Evolutionary conservation across 53 echinoderm and acorn worm species (phyloP).

Genomic region (Henricia sp.): DNA sequence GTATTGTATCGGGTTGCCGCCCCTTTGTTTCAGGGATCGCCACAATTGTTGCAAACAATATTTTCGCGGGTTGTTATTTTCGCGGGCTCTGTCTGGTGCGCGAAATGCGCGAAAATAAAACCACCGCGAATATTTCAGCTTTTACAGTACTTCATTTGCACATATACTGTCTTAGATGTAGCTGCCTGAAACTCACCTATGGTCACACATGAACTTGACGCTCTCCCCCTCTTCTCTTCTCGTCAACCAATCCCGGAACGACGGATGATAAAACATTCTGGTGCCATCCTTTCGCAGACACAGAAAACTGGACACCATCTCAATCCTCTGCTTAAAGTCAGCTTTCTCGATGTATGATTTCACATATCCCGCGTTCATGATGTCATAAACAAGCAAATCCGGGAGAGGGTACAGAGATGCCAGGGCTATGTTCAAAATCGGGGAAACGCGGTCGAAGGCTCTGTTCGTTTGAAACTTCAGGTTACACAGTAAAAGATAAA

Average conservation of each 20-base stretch:
- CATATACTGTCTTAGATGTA: neutral
- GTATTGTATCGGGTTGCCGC: too few relatives aligned
- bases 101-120: too few relatives aligned
- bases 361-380: slow-evolving; percentile 87
- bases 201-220: slow-evolving; percentile 97
- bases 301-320: slow-evolving; percentile 81
- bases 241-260: slow-evolving; percentile 98
- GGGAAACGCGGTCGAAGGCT: slow-evolving; percentile 89
- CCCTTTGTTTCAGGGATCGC: too few relatives aligned
- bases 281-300: slow-evolving; percentile 81
- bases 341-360: slow-evolving; percentile 73
- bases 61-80: too few relatives aligned
- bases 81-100: too few relatives aligned
- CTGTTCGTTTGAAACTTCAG: slow-evolving; percentile 89
- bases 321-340: slow-evolving; percentile 82
- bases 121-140: too few relatives aligned
- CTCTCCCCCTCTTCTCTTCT: slow-evolving; percentile 94
- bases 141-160: too few relatives aligned
- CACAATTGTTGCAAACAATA: too few relatives aligned
- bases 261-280: slow-evolving; percentile 98
- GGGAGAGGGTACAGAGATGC: slow-evolving; percentile 91
- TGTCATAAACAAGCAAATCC: slow-evolving; percentile 79
- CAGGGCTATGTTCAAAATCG: slow-evolving; percentile 85
- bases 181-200: slow-evolving; percentile 89
- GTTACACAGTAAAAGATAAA: slow-evolving; percentile 97